phyloP scores from a whole-genome alignment of 2,797 vertebrate species.

The Gallinago nigripennis region DNA sequence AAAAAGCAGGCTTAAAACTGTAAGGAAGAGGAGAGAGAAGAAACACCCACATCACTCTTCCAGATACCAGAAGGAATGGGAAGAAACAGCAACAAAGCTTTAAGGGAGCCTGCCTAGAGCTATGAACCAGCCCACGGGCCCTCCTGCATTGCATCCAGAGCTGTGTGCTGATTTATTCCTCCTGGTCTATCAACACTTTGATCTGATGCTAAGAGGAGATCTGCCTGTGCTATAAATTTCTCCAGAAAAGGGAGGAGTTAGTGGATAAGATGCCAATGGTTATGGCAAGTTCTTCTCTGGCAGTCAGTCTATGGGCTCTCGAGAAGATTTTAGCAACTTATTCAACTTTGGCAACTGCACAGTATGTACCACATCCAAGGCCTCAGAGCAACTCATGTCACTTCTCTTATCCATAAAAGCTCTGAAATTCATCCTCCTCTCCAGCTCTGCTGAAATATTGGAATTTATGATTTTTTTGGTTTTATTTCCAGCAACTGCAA shows the following conservation, averaged over 20 bases:
- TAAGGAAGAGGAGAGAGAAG: neutral
- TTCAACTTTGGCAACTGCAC: slow-evolving; percentile 2
- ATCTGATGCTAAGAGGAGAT: neutral
- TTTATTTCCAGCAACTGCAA: neutral
- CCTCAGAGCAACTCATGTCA: neutral
- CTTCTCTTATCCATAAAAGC: neutral
- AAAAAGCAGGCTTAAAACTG: neutral
- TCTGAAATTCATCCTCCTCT: neutral
- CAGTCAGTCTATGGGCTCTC: neutral
- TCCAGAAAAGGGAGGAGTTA: neutral
- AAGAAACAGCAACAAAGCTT: neutral
- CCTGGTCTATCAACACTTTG: neutral
- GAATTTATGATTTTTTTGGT: neutral
- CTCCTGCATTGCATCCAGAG: neutral
- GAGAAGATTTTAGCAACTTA: neutral
- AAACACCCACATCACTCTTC: neutral
- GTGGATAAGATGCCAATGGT: neutral
- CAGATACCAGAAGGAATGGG: neutral
- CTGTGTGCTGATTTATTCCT: neutral
- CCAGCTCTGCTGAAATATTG: neutral
- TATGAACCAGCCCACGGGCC: neutral
- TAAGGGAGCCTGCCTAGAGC: neutral
- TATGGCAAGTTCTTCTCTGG: slow-evolving; percentile 6
- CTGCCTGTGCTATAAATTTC: neutral
- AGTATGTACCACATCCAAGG: neutral